Evolutionary conservation across 1,140 invertebrate species (phyloP), one percentile per base, ranked within the genome.

Genomic region (Aradophagus sp.): DNA sequence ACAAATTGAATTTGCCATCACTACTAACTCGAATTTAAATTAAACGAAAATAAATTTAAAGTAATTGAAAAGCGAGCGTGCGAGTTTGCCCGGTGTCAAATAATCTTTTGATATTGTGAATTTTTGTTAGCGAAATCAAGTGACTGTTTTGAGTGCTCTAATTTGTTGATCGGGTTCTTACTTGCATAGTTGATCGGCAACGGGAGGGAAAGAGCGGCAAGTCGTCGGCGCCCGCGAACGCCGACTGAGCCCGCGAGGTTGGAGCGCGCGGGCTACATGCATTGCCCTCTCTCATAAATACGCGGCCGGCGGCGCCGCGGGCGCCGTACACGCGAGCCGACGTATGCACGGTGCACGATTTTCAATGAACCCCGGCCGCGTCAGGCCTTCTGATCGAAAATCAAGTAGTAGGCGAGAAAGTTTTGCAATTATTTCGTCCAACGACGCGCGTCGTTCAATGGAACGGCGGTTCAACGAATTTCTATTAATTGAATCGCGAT

Each of bases 211-310:
- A 34, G 47, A 56, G 65, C 56, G 34, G 45, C 44, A 36, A 56
- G 58, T 58, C 59, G 74, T 47, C 74, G 73, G 74, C 71, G 73
- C 76, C 71, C 55, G 58, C 70, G 68, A 74, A 78, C 77, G 80
- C 79, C 78, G 80, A 80, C 80, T 82, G 78, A 79, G 10, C 34
- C 71, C n/a, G n/a, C n/a, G n/a, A n/a, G n/a, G n/a, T n/a, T n/a
- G n/a, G 77, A 78, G 12, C 39, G 71, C 62, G 53, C 75, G 59
- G 56, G 20, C 38, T 73, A 69, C 75, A 82, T 80, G 63, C 63
- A 69, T 76, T 75, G 70, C 63, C 66, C 72, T 74, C 62, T 66
- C 53, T 47, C 44, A 70, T 66, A 65, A 73, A 66, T 66, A 70
- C 44, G 39, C 53, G 41, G 61, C 66, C 45, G 41, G 61, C 66